A percentile compares a stretch with the other conserved stretches of the same genome.
Conservation (phyloP, 1,140 invertebrate species). For the Aleiodes sp. region DNA sequence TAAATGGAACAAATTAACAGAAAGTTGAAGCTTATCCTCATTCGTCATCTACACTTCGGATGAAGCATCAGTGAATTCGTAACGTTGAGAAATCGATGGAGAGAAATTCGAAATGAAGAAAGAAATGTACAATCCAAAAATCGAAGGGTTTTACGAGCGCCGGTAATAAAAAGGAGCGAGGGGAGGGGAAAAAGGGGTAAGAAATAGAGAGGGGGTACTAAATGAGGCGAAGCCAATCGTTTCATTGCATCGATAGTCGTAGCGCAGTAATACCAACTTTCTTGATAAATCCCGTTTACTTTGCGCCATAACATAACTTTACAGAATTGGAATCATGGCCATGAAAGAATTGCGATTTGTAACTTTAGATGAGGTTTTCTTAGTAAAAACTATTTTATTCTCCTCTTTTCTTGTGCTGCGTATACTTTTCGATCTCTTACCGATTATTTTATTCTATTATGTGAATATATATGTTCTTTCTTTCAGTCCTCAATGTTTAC, state of each 20-base stretch:
- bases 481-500: too few species aligned
- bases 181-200: too few species aligned
- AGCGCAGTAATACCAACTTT: constrained; percentile 65
- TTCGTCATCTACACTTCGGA: too few species aligned
- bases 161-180: constrained; percentile 22
- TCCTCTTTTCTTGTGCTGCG: constrained; percentile 29
- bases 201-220: too few species aligned
- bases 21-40: too few species aligned
- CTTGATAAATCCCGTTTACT: constrained; percentile 67
- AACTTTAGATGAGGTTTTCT: constrained; percentile 65
- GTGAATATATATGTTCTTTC: too few species aligned
- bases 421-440: constrained; percentile 23
- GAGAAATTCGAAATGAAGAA: too few species aligned
- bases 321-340: constrained; percentile 65
- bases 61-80: too few species aligned
- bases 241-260: constrained; percentile 67
- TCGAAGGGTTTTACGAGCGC: constrained; percentile 18
- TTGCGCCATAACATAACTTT: constrained; percentile 67
- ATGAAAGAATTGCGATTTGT: constrained; percentile 67
- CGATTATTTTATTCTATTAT: too few species aligned
- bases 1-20: too few species aligned
- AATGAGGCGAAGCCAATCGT: constrained; percentile 65
- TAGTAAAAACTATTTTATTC: constrained; percentile 28
- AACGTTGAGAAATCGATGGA: too few species aligned
- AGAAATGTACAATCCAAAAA: neutral